Evolutionary conservation across 2,113 vertebrate genomes (phyloP).

Genomic region (Salvelinus alpinus): DNA sequence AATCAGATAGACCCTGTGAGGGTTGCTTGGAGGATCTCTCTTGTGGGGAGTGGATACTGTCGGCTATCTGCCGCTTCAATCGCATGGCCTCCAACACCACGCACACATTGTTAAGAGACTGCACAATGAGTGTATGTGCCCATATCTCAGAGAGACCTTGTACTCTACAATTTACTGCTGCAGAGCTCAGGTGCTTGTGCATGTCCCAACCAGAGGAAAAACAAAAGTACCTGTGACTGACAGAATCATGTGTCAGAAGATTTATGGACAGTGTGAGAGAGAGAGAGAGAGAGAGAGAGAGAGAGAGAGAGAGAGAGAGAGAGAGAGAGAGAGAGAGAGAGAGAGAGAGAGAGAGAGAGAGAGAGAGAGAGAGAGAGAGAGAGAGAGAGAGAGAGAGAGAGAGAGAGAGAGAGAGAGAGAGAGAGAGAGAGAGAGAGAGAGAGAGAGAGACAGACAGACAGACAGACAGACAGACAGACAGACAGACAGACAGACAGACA

Average conservation of each 20-base stretch:
- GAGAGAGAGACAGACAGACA: too few relatives aligned
- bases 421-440: too few relatives aligned
- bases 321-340: too few relatives aligned
- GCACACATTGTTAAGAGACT: slow-evolving; percentile 57
- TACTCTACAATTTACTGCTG: slow-evolving; percentile 70
- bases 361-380: slow-evolving; percentile 13
- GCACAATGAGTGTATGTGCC: slow-evolving; percentile 59
- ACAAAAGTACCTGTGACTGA: slow-evolving; percentile 73
- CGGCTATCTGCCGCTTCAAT: slow-evolving; percentile 63
- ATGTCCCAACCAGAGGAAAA: slow-evolving; percentile 78
- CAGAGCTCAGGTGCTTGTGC: slow-evolving; percentile 72
- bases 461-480: too few relatives aligned
- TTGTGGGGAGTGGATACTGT: slow-evolving; percentile 68
- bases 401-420: too few relatives aligned
- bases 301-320: neutral
- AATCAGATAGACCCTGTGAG: slow-evolving; percentile 66
- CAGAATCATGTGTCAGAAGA: slow-evolving; percentile 77
- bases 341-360: too few relatives aligned
- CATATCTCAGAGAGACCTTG: slow-evolving; percentile 66
- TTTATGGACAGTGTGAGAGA: slow-evolving; percentile 71
- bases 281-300: slow-evolving; percentile 44
- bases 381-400: too few relatives aligned
- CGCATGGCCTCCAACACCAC: slow-evolving; percentile 48
- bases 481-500: neutral
- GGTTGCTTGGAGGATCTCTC: slow-evolving; percentile 55